Evolutionary conservation across 2,797 vertebrate species (phyloP), one percentile per base, ranked within the genome.

Genomic region (Neosilurus mollespiculum): DNA sequence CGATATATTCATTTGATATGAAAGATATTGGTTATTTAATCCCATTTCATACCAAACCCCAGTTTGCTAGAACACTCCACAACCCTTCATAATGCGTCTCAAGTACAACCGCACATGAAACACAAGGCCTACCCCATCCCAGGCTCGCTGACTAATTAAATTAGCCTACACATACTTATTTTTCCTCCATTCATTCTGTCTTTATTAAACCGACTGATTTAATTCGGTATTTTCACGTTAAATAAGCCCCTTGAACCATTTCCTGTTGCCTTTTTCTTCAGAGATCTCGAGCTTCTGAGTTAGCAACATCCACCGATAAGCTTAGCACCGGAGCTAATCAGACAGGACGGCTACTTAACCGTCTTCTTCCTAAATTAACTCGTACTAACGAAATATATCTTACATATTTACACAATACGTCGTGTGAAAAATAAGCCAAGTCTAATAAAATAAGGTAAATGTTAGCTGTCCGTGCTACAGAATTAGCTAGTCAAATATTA

Each of bases 61-160:
- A 2, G 9, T 14, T 22, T 7, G 24, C 24, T 43, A 0, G 54
- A 54, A 6, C 1, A 4, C 26, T 80, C 22, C 18, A 70, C 9
- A 11, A 26, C n/a, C n/a, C 56, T 62, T 6, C 37, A 51, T 30
- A 53, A 73, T 73, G 80, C 58, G 69, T 43, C 34, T 78, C 54
- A n/a, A 26, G 24, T 34, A 54, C 72, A 59, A 24, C 6, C 49
- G 20, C 20, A 66, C 73, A 83, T 70, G 67, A 81, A 82, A 80
- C 77, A 81, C 71, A 54, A 76, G 81, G 81, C 81, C 81, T 75
- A 37, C 24, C 58, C 51, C 26, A 43, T n/a, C 79, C n/a, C 20
- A 51, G 58, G 18, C 78, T 24, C 34, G 30, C 3, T 6, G 16
- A 20, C 72, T 64, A 64, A 78, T 64, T 15, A 18, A 58, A 81